phyloP scores from a whole-genome alignment of 2,797 vertebrate species.

The Liasis olivaceus region DNA sequence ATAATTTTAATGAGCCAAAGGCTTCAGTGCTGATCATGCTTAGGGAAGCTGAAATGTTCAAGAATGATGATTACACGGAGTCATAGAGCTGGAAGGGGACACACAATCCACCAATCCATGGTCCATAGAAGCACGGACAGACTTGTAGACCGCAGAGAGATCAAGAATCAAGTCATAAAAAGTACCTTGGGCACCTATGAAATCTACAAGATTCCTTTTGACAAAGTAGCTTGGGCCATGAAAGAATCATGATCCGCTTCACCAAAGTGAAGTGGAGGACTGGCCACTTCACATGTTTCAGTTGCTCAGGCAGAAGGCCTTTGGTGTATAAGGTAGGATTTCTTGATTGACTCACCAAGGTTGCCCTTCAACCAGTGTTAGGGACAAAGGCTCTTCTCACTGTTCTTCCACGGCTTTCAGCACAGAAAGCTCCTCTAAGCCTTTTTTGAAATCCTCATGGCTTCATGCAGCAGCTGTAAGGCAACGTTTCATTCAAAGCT shows the following conservation, averaged over 20 bases:
- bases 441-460: neutral
- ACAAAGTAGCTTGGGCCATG: neutral
- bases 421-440: neutral
- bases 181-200: neutral
- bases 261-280: neutral
- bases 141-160: neutral
- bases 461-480: neutral
- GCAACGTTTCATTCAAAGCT: neutral
- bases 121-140: neutral
- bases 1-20: neutral
- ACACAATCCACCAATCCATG: neutral
- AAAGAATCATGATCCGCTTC: neutral
- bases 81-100: neutral
- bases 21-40: neutral
- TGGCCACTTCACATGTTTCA: neutral
- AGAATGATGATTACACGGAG: neutral
- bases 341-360: neutral
- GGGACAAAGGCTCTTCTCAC: neutral
- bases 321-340: neutral
- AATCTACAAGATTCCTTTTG: neutral
- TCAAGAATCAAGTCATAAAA: neutral
- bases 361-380: neutral
- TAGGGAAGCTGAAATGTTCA: neutral
- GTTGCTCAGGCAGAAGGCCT: neutral
- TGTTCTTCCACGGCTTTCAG: neutral